Evolutionary conservation across 2,113 vertebrate species (phyloP).

Genomic region (Platichthys flesus): DNA sequence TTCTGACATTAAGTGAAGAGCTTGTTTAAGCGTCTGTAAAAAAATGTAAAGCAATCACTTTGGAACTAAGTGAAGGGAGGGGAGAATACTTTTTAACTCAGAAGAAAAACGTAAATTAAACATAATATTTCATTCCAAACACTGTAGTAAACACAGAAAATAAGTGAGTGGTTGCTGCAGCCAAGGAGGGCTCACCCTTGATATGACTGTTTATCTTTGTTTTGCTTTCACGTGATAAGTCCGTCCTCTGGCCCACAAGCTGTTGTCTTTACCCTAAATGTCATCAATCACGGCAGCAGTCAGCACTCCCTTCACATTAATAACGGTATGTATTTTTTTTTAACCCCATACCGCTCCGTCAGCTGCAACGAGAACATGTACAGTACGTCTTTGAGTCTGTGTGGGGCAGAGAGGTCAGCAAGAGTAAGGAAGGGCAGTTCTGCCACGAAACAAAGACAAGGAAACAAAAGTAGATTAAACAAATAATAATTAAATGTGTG

Average conservation of each 20-base stretch:
- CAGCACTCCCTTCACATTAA: slow-evolving; percentile 59
- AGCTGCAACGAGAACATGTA: too few species aligned
- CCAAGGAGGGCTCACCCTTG: slow-evolving; percentile 29
- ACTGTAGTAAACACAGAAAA: slow-evolving; percentile 50
- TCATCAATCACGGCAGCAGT: slow-evolving; percentile 55
- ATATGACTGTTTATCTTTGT: slow-evolving; percentile 53
- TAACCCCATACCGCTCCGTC: slow-evolving; percentile 9
- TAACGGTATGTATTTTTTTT: slow-evolving; percentile 46
- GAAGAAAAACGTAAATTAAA: slow-evolving; percentile 27
- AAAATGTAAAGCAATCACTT: slow-evolving; percentile 4
- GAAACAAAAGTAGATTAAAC: too few species aligned
- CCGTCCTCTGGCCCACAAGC: slow-evolving; percentile 43
- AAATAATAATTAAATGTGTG: too few species aligned
- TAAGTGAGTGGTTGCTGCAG: slow-evolving; percentile 22
- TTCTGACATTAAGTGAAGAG: background rate
- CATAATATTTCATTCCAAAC: slow-evolving; percentile 31
- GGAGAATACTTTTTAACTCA: slow-evolving; percentile 4
- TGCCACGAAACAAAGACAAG: too few species aligned
- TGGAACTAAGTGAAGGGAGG: background rate
- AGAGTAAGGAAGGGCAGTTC: too few species aligned
- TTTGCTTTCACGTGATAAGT: slow-evolving; percentile 58
- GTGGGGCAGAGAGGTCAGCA: too few species aligned
- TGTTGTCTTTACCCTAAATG: slow-evolving; percentile 50
- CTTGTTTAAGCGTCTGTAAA: background rate
- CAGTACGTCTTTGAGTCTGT: slow-evolving; percentile 3